Conservation (phyloP, 2,113 vertebrate species). For the Ardeotis arabs region DNA sequence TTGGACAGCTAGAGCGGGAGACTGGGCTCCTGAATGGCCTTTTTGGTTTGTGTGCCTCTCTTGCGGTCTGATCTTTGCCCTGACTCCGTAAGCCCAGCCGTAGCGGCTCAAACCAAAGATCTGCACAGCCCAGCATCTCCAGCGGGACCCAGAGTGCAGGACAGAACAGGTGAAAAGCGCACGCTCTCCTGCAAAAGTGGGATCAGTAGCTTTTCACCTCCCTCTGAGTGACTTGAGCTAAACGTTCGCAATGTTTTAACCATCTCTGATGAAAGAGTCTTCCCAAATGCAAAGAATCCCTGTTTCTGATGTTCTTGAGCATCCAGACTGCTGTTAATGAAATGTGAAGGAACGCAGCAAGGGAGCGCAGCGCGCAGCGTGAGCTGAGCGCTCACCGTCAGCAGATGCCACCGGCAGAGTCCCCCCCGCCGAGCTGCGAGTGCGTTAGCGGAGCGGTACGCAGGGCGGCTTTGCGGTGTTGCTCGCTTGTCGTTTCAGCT, state of each 20-base stretch:
- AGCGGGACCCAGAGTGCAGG: neutral
- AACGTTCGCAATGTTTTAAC: neutral
- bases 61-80: neutral
- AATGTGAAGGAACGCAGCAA: neutral
- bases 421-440: neutral
- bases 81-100: neutral
- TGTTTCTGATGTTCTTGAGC: neutral
- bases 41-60: neutral
- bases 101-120: neutral
- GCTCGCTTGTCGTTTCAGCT: neutral
- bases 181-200: neutral
- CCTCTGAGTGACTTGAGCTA: neutral
- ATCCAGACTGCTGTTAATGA: neutral
- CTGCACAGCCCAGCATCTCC: neutral
- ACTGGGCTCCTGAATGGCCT: neutral
- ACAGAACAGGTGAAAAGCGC: neutral
- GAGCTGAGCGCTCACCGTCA: neutral
- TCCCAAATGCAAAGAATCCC: neutral
- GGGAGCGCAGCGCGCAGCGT: accelerated
- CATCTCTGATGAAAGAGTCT: neutral
- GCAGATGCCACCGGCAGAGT: accelerated
- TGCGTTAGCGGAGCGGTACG: accelerated
- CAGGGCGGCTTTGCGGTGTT: neutral
- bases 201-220: neutral
- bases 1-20: neutral